Conservation (phyloP, 2,888 invertebrate species). For the Aspidiotus rigidus region DNA sequence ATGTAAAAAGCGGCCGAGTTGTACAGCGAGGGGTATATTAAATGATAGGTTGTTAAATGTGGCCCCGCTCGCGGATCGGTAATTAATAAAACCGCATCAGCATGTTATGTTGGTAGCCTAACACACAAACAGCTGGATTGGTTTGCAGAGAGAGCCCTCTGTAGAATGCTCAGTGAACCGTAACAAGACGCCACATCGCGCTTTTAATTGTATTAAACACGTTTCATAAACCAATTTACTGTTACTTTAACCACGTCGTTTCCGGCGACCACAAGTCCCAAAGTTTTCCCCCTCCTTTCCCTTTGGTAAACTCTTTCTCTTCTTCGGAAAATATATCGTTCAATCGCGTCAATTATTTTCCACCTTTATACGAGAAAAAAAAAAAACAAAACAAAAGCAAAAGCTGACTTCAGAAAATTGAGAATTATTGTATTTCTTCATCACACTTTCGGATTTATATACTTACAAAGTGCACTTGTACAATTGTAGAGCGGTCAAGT, state of each 20-base stretch:
- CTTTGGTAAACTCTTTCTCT: neutral
- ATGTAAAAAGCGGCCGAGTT: slow-evolving; percentile 6
- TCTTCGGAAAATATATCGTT: slow-evolving; percentile 3
- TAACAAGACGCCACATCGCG: slow-evolving; percentile 33
- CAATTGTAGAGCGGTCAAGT: no score
- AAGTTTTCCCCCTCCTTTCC: slow-evolving; percentile 1
- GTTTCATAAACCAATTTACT: slow-evolving; percentile 32
- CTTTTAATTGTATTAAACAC: slow-evolving; percentile 31
- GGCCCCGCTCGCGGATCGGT: slow-evolving; percentile 28
- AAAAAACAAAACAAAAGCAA: neutral
- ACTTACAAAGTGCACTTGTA: no score
- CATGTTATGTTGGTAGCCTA: slow-evolving; percentile 32
- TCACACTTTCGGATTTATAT: no score
- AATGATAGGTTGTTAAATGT: slow-evolving; percentile 31
- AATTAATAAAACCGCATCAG: slow-evolving; percentile 33
- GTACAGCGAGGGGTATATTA: slow-evolving; percentile 21
- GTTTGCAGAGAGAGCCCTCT: slow-evolving; percentile 31
- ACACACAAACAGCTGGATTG: slow-evolving; percentile 25
- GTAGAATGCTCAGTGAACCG: slow-evolving; percentile 31
- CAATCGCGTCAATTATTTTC: slow-evolving; percentile 8
- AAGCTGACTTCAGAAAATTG: neutral
- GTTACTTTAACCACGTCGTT: slow-evolving; percentile 31
- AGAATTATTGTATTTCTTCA: neutral
- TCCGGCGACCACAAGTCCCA: slow-evolving; percentile 27
- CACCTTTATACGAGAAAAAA: neutral